phyloP scores from a whole-genome alignment of 2,888 invertebrate genomes.

The Zeuzera pyrina region DNA sequence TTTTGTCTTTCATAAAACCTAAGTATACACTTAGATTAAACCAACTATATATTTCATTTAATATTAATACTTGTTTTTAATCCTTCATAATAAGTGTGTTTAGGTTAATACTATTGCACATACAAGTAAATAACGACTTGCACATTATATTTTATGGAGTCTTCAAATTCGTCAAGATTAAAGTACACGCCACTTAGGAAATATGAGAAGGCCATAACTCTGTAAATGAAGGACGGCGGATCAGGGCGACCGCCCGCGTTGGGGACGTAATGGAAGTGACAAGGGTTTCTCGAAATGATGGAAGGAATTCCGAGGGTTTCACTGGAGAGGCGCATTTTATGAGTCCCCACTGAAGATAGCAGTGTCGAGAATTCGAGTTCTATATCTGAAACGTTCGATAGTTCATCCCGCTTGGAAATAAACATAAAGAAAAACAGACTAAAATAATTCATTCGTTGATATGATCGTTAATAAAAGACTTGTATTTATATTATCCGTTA shows the following conservation, averaged over 20 bases:
- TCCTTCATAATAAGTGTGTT: too few species aligned
- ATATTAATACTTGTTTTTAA: too few species aligned
- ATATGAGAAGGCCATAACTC: conserved; percentile 61
- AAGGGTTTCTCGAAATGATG: conserved; percentile 65
- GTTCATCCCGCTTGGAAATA: too few species aligned
- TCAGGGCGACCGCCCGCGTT: conserved; percentile 43
- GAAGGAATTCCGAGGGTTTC: conserved; percentile 55
- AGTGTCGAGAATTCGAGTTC: conserved; percentile 31
- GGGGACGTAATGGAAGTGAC: conserved; percentile 64
- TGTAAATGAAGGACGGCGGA: conserved; percentile 58
- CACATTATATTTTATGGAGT: too few species aligned
- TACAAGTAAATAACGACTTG: too few species aligned
- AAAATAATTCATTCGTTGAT: too few species aligned
- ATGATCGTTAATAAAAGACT: too few species aligned
- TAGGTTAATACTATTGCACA: too few species aligned
- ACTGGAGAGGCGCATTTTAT: conserved; percentile 51
- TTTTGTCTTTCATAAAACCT: conserved; percentile 27
- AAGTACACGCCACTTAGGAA: conserved; percentile 49
- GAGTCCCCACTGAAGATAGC: conserved; percentile 44
- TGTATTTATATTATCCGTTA: too few species aligned
- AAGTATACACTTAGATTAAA: too few species aligned
- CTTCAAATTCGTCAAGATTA: conserved; percentile 29
- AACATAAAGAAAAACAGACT: too few species aligned
- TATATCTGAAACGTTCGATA: conserved; percentile 28
- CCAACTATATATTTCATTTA: too few species aligned